phyloP scores from a whole-genome alignment of 2,888 invertebrate species.

The Monopis laevigella region DNA sequence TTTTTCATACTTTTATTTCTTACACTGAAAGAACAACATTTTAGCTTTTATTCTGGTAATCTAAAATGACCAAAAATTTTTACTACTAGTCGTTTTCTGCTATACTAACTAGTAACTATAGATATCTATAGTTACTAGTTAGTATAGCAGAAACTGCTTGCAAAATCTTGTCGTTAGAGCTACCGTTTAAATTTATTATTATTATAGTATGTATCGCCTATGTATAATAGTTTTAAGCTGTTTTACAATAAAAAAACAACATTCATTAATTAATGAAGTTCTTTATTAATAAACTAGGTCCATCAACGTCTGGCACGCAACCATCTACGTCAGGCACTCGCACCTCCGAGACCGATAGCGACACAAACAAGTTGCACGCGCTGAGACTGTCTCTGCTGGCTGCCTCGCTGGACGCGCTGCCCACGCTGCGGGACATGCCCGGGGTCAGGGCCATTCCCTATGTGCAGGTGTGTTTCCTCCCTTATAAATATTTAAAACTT shows the following conservation, averaged over 20 bases:
- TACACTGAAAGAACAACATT: no score
- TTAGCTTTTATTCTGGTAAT: no score
- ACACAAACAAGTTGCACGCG: constrained; percentile 70
- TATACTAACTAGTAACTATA: no score
- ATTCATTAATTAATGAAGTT: neutral
- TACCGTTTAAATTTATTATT: no score
- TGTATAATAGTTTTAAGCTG: neutral
- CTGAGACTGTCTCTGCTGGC: constrained; percentile 77
- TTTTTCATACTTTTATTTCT: no score
- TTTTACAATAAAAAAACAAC: neutral
- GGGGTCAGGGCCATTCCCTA: constrained; percentile 91
- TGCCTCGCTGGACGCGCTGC: constrained; percentile 80
- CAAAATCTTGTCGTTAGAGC: no score
- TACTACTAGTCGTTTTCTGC: no score
- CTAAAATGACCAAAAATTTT: no score
- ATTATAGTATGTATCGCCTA: no score
- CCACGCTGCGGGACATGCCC: constrained; percentile 77
- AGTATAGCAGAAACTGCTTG: no score
- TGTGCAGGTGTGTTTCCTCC: constrained; percentile 91
- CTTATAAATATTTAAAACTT: no score
- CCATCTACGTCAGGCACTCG: constrained; percentile 35
- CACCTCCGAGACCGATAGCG: constrained; percentile 45
- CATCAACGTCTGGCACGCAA: constrained; percentile 31
- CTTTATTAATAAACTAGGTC: constrained; percentile 25
- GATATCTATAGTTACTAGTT: no score